These are phyloP conservation scores for Aegotheles bennettii DNA, from an alignment of 2,113 vertebrate species.

Conservation along the genomic window DNA sequence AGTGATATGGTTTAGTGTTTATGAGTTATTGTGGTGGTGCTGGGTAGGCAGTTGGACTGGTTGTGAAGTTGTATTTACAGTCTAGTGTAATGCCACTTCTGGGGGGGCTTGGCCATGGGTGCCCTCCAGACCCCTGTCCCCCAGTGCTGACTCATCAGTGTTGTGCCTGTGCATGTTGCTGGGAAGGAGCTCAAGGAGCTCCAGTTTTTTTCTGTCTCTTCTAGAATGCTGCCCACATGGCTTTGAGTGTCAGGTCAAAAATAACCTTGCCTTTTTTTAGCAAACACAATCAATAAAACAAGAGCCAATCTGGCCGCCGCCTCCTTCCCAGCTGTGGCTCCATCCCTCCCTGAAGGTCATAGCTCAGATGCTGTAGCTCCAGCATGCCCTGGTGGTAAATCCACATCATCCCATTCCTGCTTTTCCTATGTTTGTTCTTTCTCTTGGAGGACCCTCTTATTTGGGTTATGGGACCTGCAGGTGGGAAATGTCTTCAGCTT, in stretches of 20 bases:
- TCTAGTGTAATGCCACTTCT: background rate
- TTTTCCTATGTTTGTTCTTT: background rate
- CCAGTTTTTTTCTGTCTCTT: background rate
- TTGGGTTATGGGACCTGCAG: background rate
- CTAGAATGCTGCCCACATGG: background rate
- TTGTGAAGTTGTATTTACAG: background rate
- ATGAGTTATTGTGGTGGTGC: too few relatives aligned
- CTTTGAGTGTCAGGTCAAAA: constrained; percentile 40
- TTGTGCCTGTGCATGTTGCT: background rate
- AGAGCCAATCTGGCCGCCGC: background rate
- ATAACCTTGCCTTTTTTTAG: constrained; percentile 50
- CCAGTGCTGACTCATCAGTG: background rate
- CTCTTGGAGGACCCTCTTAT: background rate
- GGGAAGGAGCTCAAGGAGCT: background rate
- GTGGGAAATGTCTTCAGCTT: background rate
- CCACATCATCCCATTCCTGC: background rate
- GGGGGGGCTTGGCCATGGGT: background rate
- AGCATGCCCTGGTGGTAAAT: background rate
- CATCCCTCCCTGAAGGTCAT: background rate
- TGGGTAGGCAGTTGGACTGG: too few relatives aligned
- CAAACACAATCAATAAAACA: constrained; percentile 44
- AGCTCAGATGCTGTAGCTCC: background rate
- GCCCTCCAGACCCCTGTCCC: rapidly evolving
- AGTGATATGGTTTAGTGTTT: too few relatives aligned
- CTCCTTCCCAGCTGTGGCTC: constrained; percentile 37